Percentiles rank a stretch among this genome's conserved stretches.
Evolutionary conservation across 2,888 invertebrate species (phyloP).

Genomic region (Plebejus melissa): DNA sequence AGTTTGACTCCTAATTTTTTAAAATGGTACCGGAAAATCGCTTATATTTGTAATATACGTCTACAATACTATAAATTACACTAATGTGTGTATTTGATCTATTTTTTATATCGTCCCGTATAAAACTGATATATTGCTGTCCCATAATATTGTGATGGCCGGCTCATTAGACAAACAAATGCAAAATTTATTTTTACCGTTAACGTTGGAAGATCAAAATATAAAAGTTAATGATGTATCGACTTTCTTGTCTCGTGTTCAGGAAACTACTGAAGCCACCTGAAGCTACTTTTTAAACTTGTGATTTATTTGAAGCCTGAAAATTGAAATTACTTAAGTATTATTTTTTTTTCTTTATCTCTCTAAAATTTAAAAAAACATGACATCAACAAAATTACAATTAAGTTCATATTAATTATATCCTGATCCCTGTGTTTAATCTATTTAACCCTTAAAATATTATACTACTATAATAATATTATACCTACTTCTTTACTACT

Average conservation of each 20-base stretch:
- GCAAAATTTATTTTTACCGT: constrained; percentile 34
- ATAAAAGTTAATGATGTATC: background rate
- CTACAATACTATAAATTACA: constrained; percentile 17
- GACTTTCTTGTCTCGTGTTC: background rate
- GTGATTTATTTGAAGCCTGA: too few species aligned
- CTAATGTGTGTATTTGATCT: constrained; percentile 19
- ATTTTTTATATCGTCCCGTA: constrained; percentile 1
- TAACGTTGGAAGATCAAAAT: constrained; percentile 4
- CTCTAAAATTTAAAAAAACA: too few species aligned
- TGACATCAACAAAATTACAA: too few species aligned
- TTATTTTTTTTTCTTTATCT: too few species aligned
- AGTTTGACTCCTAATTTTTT: too few species aligned
- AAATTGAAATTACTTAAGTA: too few species aligned
- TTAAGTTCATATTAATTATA: too few species aligned
- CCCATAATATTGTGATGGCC: background rate
- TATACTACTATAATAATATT: too few species aligned
- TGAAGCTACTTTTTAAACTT: background rate
- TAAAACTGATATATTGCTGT: constrained; percentile 15
- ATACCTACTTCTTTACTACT: too few species aligned
- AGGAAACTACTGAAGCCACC: background rate
- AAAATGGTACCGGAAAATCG: too few species aligned
- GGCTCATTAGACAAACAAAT: constrained; percentile 16
- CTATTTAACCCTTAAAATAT: too few species aligned
- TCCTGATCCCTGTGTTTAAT: too few species aligned
- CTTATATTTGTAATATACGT: constrained; percentile 3